Percentiles rank a stretch among this genome's conserved stretches.
Evolutionary conservation across 2,888 invertebrate species (phyloP).

Genomic region (Drosophila falleni): DNA sequence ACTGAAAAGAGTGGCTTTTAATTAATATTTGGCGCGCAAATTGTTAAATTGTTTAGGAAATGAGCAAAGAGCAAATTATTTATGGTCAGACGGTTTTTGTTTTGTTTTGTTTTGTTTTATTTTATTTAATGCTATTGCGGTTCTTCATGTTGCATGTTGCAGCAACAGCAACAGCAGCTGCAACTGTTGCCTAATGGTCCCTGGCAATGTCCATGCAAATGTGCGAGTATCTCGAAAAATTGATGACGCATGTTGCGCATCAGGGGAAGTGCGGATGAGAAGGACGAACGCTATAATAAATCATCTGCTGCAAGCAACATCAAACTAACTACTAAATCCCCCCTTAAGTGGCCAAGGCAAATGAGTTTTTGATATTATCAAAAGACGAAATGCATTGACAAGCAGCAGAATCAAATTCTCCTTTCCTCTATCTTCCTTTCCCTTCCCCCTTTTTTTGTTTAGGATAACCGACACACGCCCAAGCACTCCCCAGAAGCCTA

Average conservation of each 20-base stretch:
- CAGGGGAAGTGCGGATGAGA: background rate
- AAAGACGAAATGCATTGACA: conserved; percentile 74
- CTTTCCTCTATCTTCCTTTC: background rate
- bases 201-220: conserved; percentile 70
- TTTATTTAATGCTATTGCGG: conserved; percentile 55
- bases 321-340: conserved; percentile 58
- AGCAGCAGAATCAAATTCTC: conserved; percentile 42
- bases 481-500: conserved; percentile 62
- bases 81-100: conserved; percentile 45
- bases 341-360: conserved; percentile 61
- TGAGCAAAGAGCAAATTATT: conserved; percentile 53
- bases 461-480: conserved; percentile 56
- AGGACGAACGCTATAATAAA: conserved; percentile 62
- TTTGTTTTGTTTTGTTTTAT: background rate
- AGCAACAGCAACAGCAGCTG: conserved; percentile 35
- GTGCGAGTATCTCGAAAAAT: conserved; percentile 64
- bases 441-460: background rate
- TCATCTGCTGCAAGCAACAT: conserved; percentile 62
- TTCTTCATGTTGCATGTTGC: conserved; percentile 42
- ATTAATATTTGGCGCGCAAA: conserved; percentile 66
- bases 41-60: conserved; percentile 65
- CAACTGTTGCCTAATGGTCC: conserved; percentile 65
- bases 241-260: conserved; percentile 66
- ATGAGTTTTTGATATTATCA: conserved; percentile 79
- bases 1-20: conserved; percentile 60